A percentile compares a stretch with the other conserved stretches of the same genome.
Conservation (phyloP, 2,888 invertebrate genomes). For the Drosophila mimetica region DNA sequence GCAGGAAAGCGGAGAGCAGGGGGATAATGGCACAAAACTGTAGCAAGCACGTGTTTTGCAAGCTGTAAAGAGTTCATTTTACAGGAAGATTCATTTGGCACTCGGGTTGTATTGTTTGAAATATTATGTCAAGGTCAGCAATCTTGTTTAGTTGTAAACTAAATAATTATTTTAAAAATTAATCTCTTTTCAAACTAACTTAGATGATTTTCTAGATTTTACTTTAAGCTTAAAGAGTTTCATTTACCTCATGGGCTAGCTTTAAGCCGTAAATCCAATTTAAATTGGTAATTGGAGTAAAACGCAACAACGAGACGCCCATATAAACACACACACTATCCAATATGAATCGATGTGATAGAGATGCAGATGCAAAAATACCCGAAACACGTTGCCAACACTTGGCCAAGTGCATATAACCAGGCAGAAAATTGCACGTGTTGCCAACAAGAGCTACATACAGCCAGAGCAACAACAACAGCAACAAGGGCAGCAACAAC, state of each 20-base stretch:
- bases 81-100: background rate
- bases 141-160: background rate
- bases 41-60: conserved; percentile 11
- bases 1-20: background rate
- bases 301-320: conserved; percentile 39
- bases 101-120: background rate
- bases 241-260: background rate
- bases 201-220: background rate
- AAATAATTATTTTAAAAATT: background rate
- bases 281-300: conserved; percentile 74
- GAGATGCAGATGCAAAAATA: conserved; percentile 13
- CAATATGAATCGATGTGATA: background rate
- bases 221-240: background rate
- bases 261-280: conserved; percentile 72
- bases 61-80: conserved; percentile 1
- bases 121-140: background rate
- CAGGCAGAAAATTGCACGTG: conserved; percentile 59
- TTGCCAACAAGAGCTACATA: conserved; percentile 38
- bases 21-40: conserved; percentile 1
- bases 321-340: conserved; percentile 12
- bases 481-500: conserved; percentile 5
- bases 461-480: conserved; percentile 13
- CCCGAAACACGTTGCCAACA: conserved; percentile 53
- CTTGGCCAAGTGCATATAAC: conserved; percentile 21
- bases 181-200: too few species aligned